These are phyloP conservation scores for Coracopsis vasa DNA, from an alignment of 2,113 vertebrate species.

Conservation along the genomic window DNA sequence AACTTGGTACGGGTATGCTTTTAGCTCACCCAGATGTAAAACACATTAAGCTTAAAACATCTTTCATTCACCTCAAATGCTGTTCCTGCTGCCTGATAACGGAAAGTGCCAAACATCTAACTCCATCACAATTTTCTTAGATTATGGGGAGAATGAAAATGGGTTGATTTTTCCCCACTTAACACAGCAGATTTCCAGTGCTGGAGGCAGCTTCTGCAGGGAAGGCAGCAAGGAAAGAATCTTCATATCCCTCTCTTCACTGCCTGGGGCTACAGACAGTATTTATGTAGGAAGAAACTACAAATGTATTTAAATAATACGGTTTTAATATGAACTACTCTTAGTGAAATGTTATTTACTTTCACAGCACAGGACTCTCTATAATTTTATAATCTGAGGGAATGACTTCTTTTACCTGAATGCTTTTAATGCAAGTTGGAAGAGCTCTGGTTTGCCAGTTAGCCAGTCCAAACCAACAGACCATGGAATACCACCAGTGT, in stretches of 20 bases:
- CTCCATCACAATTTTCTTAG: not conserved
- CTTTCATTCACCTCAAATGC: not conserved
- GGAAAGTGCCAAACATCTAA: not conserved
- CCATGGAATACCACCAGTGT: conserved; percentile 89
- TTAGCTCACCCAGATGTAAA: not conserved
- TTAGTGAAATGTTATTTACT: not conserved
- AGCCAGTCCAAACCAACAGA: conserved; percentile 92
- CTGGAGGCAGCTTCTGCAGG: not conserved
- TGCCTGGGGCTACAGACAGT: not conserved
- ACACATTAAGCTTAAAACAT: not conserved
- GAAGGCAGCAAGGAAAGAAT: not conserved
- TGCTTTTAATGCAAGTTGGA: conserved; percentile 88
- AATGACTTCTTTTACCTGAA: conserved; percentile 90
- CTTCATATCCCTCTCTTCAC: not conserved
- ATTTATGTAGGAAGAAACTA: not conserved
- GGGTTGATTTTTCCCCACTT: not conserved
- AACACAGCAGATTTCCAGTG: not conserved
- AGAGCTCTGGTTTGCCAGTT: conserved; percentile 86
- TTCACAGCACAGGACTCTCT: not conserved
- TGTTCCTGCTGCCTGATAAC: not conserved
- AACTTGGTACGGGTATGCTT: not conserved
- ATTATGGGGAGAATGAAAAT: not conserved
- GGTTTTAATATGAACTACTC: not conserved
- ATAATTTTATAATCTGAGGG: not conserved
- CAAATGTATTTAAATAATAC: not conserved